Base-by-base conservation (phyloP, 2,113 vertebrate species). In the Alligator mississippiensis region DNA sequence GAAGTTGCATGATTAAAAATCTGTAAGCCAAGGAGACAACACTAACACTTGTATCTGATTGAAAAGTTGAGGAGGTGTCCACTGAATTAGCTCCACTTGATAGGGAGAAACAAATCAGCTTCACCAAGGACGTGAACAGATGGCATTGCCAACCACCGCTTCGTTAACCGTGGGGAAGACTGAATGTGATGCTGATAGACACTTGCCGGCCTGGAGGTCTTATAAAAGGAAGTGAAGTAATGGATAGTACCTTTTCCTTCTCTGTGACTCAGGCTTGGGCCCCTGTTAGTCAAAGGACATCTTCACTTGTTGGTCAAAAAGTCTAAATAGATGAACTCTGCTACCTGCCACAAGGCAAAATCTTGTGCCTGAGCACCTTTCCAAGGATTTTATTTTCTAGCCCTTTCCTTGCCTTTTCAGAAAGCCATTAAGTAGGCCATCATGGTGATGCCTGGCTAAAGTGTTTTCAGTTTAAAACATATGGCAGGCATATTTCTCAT, bases 401-500 rank as follows among this genome's bases (percentile, higher is more conserved):
- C 0, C 0, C 5, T 25, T 77, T 91, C 38, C 13, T 84, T 81
- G 34, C 19, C 58, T 86, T 82, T 8, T 21, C 12, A 22, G 24
- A 70, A 92, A 78, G 82, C 60, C 79, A 16, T 5, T 70, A 70
- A 77, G 30, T 54, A 62, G 63, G 88, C n/a, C 21, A 60, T 54
- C 76, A 17, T 8, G 84, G 55, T 30, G 62, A 62, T 64, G 77
- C 74, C 74, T 22, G 7, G 11, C 24, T n/a, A 1, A 3, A 5
- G 1, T 61, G 16, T 80, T 87, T 72, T n/a, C 0, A 0, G 14
- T 0, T 0, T 76, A 5, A 62, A 79, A 21, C 85, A 85, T 8
- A 66, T 16, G 28, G 17, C 14, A 66, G 27, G 16, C 25, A 1
- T 24, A 6, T 3, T 85, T 84, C 78, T 58, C 61, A 74, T 78